A percentile compares a stretch with the other conserved stretches of the same genome.
These are phyloP conservation scores for Ganaspis brasiliensis DNA, from an alignment of 2,888 invertebrate genomes.

Conservation along the genomic window DNA sequence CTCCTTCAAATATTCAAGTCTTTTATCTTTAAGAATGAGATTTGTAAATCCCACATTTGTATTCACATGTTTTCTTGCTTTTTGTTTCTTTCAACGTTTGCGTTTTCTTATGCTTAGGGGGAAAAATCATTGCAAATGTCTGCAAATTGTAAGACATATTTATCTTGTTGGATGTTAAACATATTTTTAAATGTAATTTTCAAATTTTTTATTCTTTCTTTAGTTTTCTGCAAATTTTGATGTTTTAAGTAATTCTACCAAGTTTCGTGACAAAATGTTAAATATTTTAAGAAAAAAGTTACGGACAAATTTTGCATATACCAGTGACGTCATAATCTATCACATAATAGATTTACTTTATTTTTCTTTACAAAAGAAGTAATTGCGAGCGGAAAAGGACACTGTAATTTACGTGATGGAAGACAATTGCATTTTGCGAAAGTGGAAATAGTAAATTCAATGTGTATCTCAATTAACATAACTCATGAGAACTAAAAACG, in stretches of 20 bases:
- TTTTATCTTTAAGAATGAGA: neutral
- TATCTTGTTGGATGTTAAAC: neutral
- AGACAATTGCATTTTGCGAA: conserved; percentile 18
- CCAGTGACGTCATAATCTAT: too few relatives aligned
- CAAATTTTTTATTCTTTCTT: too few relatives aligned
- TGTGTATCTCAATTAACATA: conserved; percentile 12
- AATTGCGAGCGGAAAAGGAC: conserved; percentile 3
- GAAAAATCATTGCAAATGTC: conserved; percentile 1
- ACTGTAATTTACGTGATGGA: conserved; percentile 13
- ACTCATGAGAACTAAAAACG: neutral
- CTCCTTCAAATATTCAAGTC: neutral
- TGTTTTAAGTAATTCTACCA: too few relatives aligned
- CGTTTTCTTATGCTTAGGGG: conserved; percentile 3
- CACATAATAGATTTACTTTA: neutral
- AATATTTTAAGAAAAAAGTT: too few relatives aligned
- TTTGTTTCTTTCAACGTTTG: conserved; percentile 15
- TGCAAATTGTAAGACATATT: neutral
- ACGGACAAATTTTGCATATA: too few relatives aligned
- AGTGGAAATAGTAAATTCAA: conserved; percentile 17
- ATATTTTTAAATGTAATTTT: too few relatives aligned
- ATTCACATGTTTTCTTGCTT: conserved; percentile 19
- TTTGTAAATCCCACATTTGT: conserved; percentile 13
- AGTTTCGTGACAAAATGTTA: too few relatives aligned
- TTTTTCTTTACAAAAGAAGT: conserved; percentile 3
- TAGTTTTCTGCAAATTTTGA: too few relatives aligned